These are phyloP conservation scores for Eulimnadia texana DNA, from an alignment of 1,140 invertebrate genomes.

Conservation along the genomic window DNA sequence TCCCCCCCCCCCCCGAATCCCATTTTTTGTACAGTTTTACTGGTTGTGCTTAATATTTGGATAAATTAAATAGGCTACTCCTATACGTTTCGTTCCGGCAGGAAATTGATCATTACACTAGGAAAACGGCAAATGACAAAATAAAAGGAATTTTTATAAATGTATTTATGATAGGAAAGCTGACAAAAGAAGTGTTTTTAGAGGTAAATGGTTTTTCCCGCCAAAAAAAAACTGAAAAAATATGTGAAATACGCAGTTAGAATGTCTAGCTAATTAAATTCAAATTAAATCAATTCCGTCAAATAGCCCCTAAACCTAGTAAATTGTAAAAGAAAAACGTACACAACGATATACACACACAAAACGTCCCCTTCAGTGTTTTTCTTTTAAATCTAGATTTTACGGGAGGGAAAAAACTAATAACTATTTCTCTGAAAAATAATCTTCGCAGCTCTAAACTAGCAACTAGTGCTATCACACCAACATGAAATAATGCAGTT, in stretches of 20 bases:
- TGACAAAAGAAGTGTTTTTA: not conserved
- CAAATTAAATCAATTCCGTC: too few species aligned
- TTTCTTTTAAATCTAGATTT: not conserved
- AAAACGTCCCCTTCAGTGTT: not conserved
- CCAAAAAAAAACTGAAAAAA: not conserved
- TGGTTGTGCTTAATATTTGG: too few species aligned
- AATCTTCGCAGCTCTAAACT: not conserved
- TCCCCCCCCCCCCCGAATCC: too few species aligned
- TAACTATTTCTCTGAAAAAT: not conserved
- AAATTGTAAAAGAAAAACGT: too few species aligned
- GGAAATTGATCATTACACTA: not conserved
- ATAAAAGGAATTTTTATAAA: not conserved
- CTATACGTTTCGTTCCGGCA: too few species aligned
- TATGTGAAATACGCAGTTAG: too few species aligned
- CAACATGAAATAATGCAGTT: not conserved
- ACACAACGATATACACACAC: not conserved
- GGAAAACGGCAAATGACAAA: not conserved
- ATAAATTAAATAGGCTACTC: too few species aligned
- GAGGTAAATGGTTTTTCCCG: too few species aligned
- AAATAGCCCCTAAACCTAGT: too few species aligned
- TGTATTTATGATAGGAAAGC: not conserved
- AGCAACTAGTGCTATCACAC: not conserved
- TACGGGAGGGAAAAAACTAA: not conserved
- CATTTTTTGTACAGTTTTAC: too few species aligned
- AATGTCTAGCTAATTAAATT: too few species aligned